Conservation (phyloP, 2,888 invertebrate species). For the Onthophagus sagittarius region DNA sequence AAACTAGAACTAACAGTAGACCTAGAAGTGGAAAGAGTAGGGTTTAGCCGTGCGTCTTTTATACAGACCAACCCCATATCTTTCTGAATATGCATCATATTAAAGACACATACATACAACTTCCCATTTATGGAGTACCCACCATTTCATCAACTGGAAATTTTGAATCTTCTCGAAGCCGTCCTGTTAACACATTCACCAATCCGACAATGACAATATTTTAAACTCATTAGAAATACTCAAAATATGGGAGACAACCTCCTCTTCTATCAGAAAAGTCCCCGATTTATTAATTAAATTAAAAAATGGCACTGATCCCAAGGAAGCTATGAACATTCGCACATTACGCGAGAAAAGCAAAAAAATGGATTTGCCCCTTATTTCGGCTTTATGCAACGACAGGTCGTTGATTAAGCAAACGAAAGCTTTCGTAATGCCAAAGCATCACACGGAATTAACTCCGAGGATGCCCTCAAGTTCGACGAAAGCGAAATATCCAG, state of each 20-base stretch:
- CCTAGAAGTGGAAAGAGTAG: too few species aligned
- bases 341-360: conserved; percentile 83
- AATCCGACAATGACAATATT: conserved; percentile 79
- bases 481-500: conserved; percentile 61
- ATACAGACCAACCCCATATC: conserved; percentile 79
- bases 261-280: conserved; percentile 46
- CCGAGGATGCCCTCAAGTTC: conserved; percentile 38
- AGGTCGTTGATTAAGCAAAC: conserved; percentile 84
- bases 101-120: conserved; percentile 70
- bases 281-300: conserved; percentile 16
- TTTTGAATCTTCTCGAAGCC: conserved; percentile 61
- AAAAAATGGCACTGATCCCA: conserved; percentile 14
- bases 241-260: conserved; percentile 55
- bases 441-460: conserved; percentile 50
- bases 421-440: conserved; percentile 78
- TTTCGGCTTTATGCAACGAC: conserved; percentile 91
- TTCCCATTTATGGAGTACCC: conserved; percentile 66
- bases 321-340: conserved; percentile 64
- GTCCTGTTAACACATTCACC: conserved; percentile 60
- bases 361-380: conserved; percentile 85
- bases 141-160: conserved; percentile 63
- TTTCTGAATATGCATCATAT: conserved; percentile 75
- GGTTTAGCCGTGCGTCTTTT: conserved; percentile 68
- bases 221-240: conserved; percentile 62
- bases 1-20: too few species aligned